These are phyloP conservation scores for Plumapathes pennacea DNA, from an alignment of 92 coral and sea anemone genomes.

Conservation along the genomic window DNA sequence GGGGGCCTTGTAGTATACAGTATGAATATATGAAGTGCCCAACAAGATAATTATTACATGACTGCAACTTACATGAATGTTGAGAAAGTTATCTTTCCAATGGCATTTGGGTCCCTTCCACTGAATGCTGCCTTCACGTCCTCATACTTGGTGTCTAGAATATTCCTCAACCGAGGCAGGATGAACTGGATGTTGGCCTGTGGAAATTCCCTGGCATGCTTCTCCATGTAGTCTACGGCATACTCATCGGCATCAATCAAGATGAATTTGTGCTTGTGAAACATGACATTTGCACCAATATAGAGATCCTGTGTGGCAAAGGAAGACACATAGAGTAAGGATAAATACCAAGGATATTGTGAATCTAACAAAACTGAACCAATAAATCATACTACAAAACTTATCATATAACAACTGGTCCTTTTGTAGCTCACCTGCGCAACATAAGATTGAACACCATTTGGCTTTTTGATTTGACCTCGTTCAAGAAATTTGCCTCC, in stretches of 20 bases:
- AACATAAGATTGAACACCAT: slow-evolving; percentile 57
- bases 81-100: slow-evolving; percentile 65
- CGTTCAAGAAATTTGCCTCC: slow-evolving; percentile 97
- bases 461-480: slow-evolving; percentile 74
- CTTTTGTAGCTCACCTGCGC: slow-evolving; percentile 63
- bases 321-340: too few species aligned
- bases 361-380: not conserved
- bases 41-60: not conserved
- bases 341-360: too few species aligned
- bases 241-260: slow-evolving; percentile 97
- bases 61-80: slow-evolving; percentile 67
- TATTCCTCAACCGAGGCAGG: slow-evolving; percentile 76
- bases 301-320: slow-evolving; percentile 65
- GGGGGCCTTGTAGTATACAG: too few species aligned
- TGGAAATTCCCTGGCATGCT: slow-evolving; percentile 72
- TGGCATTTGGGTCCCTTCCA: slow-evolving; percentile 47
- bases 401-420: not conserved
- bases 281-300: slow-evolving; percentile 85
- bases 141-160: slow-evolving; percentile 81
- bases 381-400: too few species aligned
- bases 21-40: not conserved
- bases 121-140: slow-evolving; percentile 67
- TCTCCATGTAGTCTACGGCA: slow-evolving; percentile 94
- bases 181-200: slow-evolving; percentile 85
- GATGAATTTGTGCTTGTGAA: slow-evolving; percentile 82